phyloP scores from a whole-genome alignment of 2,797 vertebrate genomes.

The Malacoctenus gilli region DNA sequence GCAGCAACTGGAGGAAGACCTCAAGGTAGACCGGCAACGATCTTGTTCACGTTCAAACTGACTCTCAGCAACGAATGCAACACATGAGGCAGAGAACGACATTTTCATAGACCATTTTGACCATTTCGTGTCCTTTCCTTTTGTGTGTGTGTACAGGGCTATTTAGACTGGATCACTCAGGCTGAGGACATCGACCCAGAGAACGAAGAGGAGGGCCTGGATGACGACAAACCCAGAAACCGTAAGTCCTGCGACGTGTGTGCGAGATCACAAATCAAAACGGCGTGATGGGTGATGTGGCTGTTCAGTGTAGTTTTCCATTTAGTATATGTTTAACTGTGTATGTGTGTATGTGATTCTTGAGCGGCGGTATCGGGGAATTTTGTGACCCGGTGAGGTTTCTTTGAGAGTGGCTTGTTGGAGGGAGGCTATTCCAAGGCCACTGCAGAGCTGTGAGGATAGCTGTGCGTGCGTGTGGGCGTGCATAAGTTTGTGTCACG shows the following conservation, averaged over 20 bases:
- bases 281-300: no score
- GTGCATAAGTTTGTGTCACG: slow-evolving; percentile 4
- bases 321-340: not conserved
- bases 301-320: no score
- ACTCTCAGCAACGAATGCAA: no score
- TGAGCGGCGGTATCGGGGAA: not conserved
- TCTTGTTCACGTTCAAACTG: no score
- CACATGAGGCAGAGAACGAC: no score
- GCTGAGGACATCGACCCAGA: slow-evolving; percentile 98
- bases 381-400: not conserved
- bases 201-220: slow-evolving; percentile 96
- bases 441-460: slow-evolving; percentile 13
- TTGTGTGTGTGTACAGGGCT: slow-evolving; percentile 79
- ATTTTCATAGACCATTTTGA: not conserved
- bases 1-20: slow-evolving; percentile 95
- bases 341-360: not conserved
- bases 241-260: slow-evolving; percentile 87
- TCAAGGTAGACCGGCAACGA: slow-evolving; percentile 72
- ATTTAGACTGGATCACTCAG: slow-evolving; percentile 99
- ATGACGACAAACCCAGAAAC: slow-evolving; percentile 97
- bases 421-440: not conserved
- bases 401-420: not conserved
- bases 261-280: no score
- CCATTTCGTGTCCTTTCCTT: no score
- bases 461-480: not conserved